These are phyloP conservation scores for Asteroscopus sphinx DNA, from an alignment of 2,888 invertebrate genomes.

Conservation along the genomic window DNA sequence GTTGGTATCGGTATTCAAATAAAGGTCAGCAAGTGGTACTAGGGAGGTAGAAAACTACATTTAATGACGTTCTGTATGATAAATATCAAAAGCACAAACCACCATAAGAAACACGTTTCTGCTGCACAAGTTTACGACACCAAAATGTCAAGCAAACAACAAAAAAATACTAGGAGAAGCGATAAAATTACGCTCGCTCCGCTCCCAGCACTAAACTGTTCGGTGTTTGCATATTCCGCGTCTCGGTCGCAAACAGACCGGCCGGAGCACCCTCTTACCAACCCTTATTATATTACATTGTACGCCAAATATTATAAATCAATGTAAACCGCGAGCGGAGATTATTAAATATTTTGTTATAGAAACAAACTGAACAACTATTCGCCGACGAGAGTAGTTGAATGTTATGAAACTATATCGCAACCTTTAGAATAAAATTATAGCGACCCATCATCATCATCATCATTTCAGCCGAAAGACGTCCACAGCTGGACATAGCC, in stretches of 20 bases:
- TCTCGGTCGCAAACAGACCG: constrained; percentile 28
- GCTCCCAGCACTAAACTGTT: constrained; percentile 17
- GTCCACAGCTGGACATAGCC: too few species aligned
- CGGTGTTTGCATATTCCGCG: constrained; percentile 32
- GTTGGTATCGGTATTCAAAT: too few species aligned
- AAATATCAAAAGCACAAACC: constrained; percentile 9
- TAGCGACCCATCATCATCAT: too few species aligned
- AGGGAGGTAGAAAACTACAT: not conserved
- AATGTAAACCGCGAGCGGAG: constrained; percentile 16
- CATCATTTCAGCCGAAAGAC: too few species aligned
- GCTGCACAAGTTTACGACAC: constrained; percentile 15
- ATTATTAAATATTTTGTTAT: constrained; percentile 25
- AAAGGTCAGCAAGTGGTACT: not conserved
- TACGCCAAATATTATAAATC: constrained; percentile 40
- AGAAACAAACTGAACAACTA: too few species aligned
- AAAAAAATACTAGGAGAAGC: constrained; percentile 20
- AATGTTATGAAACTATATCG: constrained; percentile 5
- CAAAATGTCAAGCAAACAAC: constrained; percentile 32
- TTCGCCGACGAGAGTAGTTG: not conserved
- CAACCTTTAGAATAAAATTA: too few species aligned
- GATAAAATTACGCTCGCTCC: constrained; percentile 17
- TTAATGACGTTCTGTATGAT: not conserved
- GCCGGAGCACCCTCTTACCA: constrained; percentile 23
- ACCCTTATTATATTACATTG: constrained; percentile 21
- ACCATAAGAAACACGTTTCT: not conserved